Conservation (phyloP, 2,113 vertebrate species). For the Chloropsis hardwickii region DNA sequence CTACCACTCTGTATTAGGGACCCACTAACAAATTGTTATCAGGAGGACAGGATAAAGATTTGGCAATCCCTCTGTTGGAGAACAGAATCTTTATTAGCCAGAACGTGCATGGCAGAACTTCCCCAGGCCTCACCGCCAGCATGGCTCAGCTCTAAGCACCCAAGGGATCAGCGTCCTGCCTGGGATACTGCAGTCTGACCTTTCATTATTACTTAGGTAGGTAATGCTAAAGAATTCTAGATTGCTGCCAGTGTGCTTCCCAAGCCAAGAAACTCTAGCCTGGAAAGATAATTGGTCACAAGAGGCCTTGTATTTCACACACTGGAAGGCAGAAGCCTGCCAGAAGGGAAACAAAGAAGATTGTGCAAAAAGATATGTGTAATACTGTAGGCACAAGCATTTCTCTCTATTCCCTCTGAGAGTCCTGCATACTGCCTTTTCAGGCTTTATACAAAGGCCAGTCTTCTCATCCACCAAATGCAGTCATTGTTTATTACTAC, state of each 20-base stretch:
- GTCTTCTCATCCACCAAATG: background rate
- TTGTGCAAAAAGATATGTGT: slow-evolving; percentile 3
- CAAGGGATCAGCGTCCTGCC: background rate
- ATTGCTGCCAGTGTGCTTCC: slow-evolving; percentile 29
- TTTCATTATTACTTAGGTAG: slow-evolving; percentile 52
- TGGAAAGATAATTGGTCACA: slow-evolving; percentile 50
- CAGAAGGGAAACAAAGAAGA: slow-evolving; percentile 56
- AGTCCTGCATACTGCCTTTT: background rate
- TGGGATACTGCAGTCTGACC: slow-evolving; percentile 14
- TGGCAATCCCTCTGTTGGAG: background rate
- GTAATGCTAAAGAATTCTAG: slow-evolving; percentile 48
- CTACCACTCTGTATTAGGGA: background rate
- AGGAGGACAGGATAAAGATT: background rate
- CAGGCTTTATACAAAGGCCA: background rate
- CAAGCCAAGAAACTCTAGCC: slow-evolving; percentile 48
- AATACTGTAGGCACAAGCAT: background rate
- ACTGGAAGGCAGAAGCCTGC: slow-evolving; percentile 31
- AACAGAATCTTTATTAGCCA: background rate
- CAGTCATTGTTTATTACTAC: background rate
- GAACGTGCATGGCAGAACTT: background rate
- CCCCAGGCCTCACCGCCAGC: background rate
- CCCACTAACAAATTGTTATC: background rate
- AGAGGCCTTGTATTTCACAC: slow-evolving; percentile 40
- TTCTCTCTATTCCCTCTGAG: background rate
- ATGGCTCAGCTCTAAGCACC: background rate